Percentiles rank a stretch among this genome's conserved stretches.
Evolutionary conservation across 2,888 invertebrate genomes (phyloP).

Genomic region (Hydraecia micacea): DNA sequence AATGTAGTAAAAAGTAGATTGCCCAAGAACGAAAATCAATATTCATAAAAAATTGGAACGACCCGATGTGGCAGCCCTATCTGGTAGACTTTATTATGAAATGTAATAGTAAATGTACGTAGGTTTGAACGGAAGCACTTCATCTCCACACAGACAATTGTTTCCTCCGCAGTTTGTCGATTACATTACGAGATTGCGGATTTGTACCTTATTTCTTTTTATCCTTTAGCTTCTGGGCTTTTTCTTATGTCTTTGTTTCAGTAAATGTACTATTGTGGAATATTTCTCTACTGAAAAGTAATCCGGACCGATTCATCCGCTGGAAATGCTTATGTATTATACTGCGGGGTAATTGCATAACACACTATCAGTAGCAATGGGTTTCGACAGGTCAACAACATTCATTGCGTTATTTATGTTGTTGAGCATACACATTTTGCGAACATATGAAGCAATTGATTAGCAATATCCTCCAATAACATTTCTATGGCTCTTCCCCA

Average conservation of each 20-base stretch:
- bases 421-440: no score
- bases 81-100: constrained; percentile 33
- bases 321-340: not conserved
- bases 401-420: no score
- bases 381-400: no score
- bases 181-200: constrained; percentile 55
- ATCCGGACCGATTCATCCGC: not conserved
- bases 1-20: not conserved
- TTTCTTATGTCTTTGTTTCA: not conserved
- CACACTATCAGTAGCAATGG: no score
- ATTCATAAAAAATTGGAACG: not conserved
- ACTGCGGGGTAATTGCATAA: no score
- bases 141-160: constrained; percentile 73
- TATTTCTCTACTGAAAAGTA: not conserved
- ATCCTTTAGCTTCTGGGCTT: not conserved
- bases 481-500: no score
- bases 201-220: constrained; percentile 29
- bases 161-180: constrained; percentile 66
- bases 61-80: constrained; percentile 36
- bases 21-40: not conserved
- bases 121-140: constrained; percentile 69
- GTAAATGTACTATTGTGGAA: not conserved
- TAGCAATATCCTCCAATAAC: no score
- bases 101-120: constrained; percentile 36
- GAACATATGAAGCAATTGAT: no score